Base-by-base conservation (phyloP, 2,113 vertebrate species). In the Serilophus lunatus region DNA sequence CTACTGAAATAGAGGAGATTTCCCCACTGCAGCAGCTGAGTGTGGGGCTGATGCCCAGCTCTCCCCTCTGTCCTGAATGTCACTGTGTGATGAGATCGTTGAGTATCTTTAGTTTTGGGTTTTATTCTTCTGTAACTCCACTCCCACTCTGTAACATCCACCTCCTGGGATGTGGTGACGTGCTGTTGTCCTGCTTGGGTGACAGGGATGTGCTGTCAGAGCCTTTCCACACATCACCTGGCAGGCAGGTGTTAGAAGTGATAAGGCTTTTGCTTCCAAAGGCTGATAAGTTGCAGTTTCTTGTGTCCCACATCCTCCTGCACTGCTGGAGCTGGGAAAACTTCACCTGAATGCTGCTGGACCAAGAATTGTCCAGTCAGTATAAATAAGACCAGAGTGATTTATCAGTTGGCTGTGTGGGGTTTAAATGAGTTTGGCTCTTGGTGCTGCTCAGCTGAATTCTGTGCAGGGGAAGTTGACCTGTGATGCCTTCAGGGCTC, bases 31-130 rank as follows among this genome's bases (percentile, higher is more conserved):
- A 45, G 63, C 79, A n/a, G 24, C 82, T 7, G 49, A 24, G 13
- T 0, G 10, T 35, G 51, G 28, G 25, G 64, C 56, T 45, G 54
- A 8, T 65, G 51, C 65, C 50, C 74, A 76, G 4, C 45, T 71
- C 45, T 83, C 40, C n/a, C 74, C 29, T 78, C 28, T 36, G 42
- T 50, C 75, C 66, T 51, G 36, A 26, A 3, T 42, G 83, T 59
- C 64, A 6, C 36, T 42, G 45, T 25, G 35, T 3, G 60, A 5
- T 36, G 87, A 51, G 64, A 20, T 63, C 36, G 12, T 31, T 40
- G 61, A 31, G 4, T 44, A n/a, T 68, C 36, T 29, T 26, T 28
- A 0, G 0, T 3, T 7, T 18, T 3, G 6, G n/a, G 5, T 70
- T 77, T 60, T 49, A 23, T 36, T 65, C 40, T 40, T 64, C n/a